Evolutionary conservation across 2,797 vertebrate genomes (phyloP), one percentile per base, ranked within the genome.

Genomic region (Microcaecilia unicolor): DNA sequence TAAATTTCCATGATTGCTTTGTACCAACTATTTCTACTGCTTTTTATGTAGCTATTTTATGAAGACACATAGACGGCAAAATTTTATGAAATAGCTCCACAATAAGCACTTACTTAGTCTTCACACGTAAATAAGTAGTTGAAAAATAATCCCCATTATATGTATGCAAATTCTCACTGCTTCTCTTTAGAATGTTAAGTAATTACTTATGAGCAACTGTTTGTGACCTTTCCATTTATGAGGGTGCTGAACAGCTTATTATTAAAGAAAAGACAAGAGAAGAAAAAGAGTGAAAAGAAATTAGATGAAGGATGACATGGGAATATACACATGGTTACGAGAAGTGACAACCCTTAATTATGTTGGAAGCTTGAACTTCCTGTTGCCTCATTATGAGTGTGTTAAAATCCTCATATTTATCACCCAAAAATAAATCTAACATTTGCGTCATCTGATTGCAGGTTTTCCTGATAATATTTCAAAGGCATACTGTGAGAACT

Each of bases 341-440:
- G 49, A 38, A 40, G 33, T 22, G 18, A 39, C 22, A 4, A 30
- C 34, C 40, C 53, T 37, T 31, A 47, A 43, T 41, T 45, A 35
- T 45, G 42, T 55, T 4, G 15, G 35, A 57, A 50, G 29, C 20
- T 41, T 48, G 25, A 28, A 34, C 48, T 52, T 55, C 44, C 40
- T 53, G 36, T n/a, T n/a, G n/a, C n/a, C n/a, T n/a, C n/a, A n/a
- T n/a, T n/a, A n/a, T n/a, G n/a, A n/a, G n/a, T n/a, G n/a, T n/a
- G n/a, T n/a, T n/a, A n/a, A n/a, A n/a, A n/a, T n/a, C 20, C 13
- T 18, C 28, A 34, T 37, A 30, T 22, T 51, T 33, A 29, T 37
- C 50, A 29, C 15, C 27, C 33, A 38, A 50, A 18, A 22, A 46
- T 47, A 37, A 53, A 11, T n/a, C 15, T 26, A 19, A n/a, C 23